These are phyloP conservation scores for Strigops habroptila DNA, from an alignment of 2,113 vertebrate genomes.

Conservation along the genomic window DNA sequence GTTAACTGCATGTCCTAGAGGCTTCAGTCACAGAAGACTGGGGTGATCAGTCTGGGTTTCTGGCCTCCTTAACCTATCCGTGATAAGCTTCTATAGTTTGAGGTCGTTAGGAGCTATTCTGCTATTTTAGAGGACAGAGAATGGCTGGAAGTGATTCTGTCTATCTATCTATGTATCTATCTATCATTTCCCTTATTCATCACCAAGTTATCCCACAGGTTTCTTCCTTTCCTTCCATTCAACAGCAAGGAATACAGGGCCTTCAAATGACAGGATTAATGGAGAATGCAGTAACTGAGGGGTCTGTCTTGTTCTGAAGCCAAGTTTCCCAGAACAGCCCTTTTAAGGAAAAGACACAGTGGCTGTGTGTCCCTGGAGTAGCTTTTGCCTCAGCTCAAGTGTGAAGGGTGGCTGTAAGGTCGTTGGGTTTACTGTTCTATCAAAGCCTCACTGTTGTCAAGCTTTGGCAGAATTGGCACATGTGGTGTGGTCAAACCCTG, in stretches of 20 bases:
- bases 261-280: neutral
- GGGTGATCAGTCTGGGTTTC: neutral
- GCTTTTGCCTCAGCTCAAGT: neutral
- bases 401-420: neutral
- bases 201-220: neutral
- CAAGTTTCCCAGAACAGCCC: neutral
- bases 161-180: accelerated
- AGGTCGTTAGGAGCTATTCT: neutral
- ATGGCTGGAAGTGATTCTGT: neutral
- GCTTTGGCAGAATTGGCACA: neutral
- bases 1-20: neutral
- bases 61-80: neutral
- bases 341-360: slow-evolving; percentile 5
- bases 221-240: neutral
- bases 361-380: neutral
- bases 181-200: neutral
- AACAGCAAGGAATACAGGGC: neutral
- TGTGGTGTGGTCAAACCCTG: neutral
- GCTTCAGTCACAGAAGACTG: neutral
- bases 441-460: neutral
- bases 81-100: neutral
- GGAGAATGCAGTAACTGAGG: neutral
- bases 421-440: neutral
- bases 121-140: neutral
- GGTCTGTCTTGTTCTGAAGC: slow-evolving; percentile 27